Evolutionary conservation across 2,113 vertebrate species (phyloP), one percentile per base, ranked within the genome.

Genomic region (Mustelus asterias): DNA sequence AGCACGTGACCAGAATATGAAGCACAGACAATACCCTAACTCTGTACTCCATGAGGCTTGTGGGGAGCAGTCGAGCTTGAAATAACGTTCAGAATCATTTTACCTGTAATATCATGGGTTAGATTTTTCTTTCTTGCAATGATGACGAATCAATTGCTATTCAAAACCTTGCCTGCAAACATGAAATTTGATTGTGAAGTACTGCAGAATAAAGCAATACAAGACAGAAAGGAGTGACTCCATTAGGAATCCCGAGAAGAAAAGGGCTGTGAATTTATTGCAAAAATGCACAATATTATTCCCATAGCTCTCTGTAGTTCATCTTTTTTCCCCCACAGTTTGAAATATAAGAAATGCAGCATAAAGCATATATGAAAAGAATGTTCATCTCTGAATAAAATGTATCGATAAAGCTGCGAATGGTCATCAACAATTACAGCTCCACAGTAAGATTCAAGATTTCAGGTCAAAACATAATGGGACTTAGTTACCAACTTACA

Each of bases 151-250:
- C 65, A 70, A 70, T 44, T 94, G 65, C 33, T 70, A 44, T 70
- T 11, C 22, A 94, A 94, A 69, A 70, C 67, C 69, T 16, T 70
- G 22, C 37, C 93, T 94, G 54, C 54, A 94, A 70, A 70, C 60
- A 94, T 72, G 93, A 22, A 94, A 67, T 70, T 94, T 90, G 29
- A 90, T 33, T 90, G 54, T 16, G 58, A 63, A 70, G 65, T 26
- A 94, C 37, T 26, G 63, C 37, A 67, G 93, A 69, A 37, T 70
- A 70, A 44, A 94, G 44, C 67, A 94, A 94, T 70, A 94, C 67
- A 63, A 94, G 22, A 6, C 8, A 24, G 93, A 94, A 48, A 94
- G 44, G 8, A 69, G 67, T 72, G 37, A 48, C 67, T 67, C 37
- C 37, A 48, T 70, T 44, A 29, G 8, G n/a, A 94, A 94, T 48